Percentiles rank a stretch among this genome's conserved stretches.
Conservation (phyloP, 2,888 invertebrate species). For the Toxonevra muliebris region DNA sequence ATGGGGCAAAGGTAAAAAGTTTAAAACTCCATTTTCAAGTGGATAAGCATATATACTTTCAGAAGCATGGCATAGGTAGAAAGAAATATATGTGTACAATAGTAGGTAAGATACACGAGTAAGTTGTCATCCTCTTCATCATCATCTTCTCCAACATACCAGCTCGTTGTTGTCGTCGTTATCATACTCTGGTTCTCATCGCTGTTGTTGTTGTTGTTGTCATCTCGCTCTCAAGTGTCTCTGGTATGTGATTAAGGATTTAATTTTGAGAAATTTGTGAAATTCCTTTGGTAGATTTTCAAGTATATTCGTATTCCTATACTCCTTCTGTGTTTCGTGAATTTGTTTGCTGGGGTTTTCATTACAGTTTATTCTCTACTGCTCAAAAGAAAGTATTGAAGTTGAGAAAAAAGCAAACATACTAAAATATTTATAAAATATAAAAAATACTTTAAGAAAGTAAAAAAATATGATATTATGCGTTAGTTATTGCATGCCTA, state of each 20-base stretch:
- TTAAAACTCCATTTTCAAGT: conserved; percentile 15
- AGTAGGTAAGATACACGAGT: background rate
- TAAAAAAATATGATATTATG: no score
- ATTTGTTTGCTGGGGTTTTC: no score
- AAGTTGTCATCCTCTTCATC: background rate
- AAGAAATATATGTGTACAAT: background rate
- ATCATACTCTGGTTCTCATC: conserved; percentile 2
- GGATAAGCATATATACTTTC: background rate
- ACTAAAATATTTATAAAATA: no score
- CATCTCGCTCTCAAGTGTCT: conserved; percentile 42
- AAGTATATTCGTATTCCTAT: no score
- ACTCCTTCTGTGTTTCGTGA: no score
- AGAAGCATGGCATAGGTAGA: background rate
- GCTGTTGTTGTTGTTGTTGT: background rate
- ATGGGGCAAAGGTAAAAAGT: background rate
- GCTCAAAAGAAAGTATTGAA: no score
- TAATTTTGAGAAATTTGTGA: conserved; percentile 41
- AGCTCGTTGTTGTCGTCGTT: conserved; percentile 21
- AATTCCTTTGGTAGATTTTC: no score
- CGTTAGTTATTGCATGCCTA: no score
- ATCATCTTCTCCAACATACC: conserved; percentile 17
- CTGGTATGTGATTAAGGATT: conserved; percentile 56
- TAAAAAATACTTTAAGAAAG: no score
- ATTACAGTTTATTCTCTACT: no score
- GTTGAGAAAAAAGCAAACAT: no score